Conservation (phyloP, 1,140 invertebrate species). For the Drosophila bifasciata region DNA sequence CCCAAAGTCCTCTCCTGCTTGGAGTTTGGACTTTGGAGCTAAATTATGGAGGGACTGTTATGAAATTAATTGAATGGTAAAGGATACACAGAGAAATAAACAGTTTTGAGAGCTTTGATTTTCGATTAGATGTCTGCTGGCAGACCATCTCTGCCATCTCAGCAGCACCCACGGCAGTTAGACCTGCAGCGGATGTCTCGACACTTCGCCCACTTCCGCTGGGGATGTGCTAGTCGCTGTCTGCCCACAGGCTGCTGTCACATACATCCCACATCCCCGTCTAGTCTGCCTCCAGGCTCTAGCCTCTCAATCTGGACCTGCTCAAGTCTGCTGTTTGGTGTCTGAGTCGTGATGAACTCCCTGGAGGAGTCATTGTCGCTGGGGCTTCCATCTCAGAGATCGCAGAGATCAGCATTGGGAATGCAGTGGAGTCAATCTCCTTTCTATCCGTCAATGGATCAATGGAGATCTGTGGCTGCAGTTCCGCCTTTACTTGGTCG, state of each 20-base stretch:
- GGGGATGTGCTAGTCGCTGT: slow-evolving; percentile 38
- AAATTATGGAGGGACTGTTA: slow-evolving; percentile 19
- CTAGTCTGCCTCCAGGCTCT: neutral
- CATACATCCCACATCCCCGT: neutral
- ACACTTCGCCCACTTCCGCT: slow-evolving; percentile 70
- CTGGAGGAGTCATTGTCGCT: slow-evolving; percentile 5
- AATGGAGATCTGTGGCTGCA: slow-evolving; percentile 33
- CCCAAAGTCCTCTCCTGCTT: too few relatives aligned
- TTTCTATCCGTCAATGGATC: slow-evolving; percentile 53
- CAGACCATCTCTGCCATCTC: slow-evolving; percentile 22
- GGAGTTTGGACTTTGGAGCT: slow-evolving; percentile 40
- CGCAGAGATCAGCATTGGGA: slow-evolving; percentile 19
- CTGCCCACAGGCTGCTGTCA: slow-evolving; percentile 52
- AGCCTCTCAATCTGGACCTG: slow-evolving; percentile 7
- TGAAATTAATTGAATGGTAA: slow-evolving; percentile 37
- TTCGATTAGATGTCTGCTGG: slow-evolving; percentile 23
- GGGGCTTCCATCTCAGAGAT: slow-evolving; percentile 15
- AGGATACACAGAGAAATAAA: neutral
- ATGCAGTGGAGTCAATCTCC: slow-evolving; percentile 32
- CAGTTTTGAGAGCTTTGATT: slow-evolving; percentile 11
- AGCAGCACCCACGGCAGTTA: too few relatives aligned
- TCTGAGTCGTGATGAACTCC: slow-evolving; percentile 2
- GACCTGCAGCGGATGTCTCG: slow-evolving; percentile 36
- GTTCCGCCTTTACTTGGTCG: slow-evolving; percentile 35
- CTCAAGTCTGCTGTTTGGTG: neutral